A percentile compares a stretch with the other conserved stretches of the same genome.
Conservation (phyloP, 2,113 vertebrate species). For the Anguilla japonica region DNA sequence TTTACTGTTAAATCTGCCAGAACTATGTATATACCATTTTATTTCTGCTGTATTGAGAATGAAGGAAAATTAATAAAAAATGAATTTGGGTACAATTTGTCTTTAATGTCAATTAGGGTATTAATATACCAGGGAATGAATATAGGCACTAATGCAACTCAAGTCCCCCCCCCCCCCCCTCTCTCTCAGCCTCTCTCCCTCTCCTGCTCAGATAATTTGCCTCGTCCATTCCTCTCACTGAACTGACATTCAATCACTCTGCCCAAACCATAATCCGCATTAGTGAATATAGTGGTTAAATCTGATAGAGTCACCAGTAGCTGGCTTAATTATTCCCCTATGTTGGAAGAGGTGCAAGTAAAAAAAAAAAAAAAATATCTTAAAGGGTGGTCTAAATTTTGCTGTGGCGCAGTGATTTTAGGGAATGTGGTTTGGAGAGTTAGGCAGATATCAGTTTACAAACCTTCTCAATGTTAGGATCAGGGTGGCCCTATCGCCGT, state of each 20-base stretch:
- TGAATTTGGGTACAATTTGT: no score
- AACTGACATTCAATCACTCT: not conserved
- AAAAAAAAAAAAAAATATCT: not conserved
- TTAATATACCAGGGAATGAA: not conserved
- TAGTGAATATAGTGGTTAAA: not conserved
- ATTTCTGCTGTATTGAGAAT: no score
- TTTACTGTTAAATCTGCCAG: no score
- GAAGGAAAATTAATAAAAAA: no score
- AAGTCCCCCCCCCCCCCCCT: no score
- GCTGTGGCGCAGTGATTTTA: not conserved
- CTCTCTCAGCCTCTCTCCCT: not conserved
- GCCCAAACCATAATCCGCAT: not conserved
- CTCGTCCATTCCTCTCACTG: not conserved
- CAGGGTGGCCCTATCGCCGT: not conserved
- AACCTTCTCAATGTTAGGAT: not conserved
- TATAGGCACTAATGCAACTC: not conserved
- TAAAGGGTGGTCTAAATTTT: not conserved
- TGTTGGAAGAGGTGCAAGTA: not conserved
- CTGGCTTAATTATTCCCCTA: not conserved
- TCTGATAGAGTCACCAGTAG: not conserved
- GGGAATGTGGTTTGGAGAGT: slow-evolving; percentile 1
- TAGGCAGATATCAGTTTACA: not conserved
- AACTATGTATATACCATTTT: no score
- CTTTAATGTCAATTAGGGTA: not conserved
- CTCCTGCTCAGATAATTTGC: not conserved